Percentiles rank a stretch among this genome's conserved stretches.
phyloP scores from a whole-genome alignment of 2,888 invertebrate species.

The Griposia aprilina region DNA sequence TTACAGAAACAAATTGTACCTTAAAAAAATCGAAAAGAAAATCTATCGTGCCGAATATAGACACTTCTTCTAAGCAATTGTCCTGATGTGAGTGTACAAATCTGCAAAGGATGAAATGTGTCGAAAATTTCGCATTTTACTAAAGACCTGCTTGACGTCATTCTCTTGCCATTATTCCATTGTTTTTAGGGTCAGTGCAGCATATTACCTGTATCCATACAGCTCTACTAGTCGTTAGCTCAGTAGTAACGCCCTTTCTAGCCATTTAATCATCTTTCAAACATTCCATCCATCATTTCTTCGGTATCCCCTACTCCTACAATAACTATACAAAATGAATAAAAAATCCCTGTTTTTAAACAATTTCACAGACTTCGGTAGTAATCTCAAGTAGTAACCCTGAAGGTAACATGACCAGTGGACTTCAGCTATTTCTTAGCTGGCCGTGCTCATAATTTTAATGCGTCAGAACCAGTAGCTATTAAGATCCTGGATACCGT shows the following conservation, averaged over 20 bases:
- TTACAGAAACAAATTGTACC: background rate
- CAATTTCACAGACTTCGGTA: background rate
- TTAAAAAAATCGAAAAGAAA: background rate
- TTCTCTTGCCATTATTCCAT: background rate
- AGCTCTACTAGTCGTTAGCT: background rate
- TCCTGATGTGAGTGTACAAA: background rate
- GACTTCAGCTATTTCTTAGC: conserved; percentile 69
- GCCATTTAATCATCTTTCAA: too few relatives aligned
- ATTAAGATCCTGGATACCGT: conserved; percentile 85
- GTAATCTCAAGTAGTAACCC: conserved; percentile 50
- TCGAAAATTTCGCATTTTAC: background rate
- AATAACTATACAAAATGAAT: background rate
- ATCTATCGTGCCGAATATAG: background rate
- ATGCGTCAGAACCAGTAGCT: conserved; percentile 87
- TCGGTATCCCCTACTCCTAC: background rate
- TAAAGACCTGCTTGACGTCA: background rate
- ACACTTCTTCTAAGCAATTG: background rate
- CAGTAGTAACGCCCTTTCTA: background rate
- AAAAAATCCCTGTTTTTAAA: background rate
- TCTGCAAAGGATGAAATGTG: background rate
- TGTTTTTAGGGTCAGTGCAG: background rate
- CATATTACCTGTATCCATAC: background rate
- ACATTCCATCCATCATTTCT: background rate
- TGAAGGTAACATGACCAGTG: conserved; percentile 50
- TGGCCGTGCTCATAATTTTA: conserved; percentile 77